phyloP scores from a whole-genome alignment of 2,888 invertebrate species.

The Quadroppia sp. region DNA sequence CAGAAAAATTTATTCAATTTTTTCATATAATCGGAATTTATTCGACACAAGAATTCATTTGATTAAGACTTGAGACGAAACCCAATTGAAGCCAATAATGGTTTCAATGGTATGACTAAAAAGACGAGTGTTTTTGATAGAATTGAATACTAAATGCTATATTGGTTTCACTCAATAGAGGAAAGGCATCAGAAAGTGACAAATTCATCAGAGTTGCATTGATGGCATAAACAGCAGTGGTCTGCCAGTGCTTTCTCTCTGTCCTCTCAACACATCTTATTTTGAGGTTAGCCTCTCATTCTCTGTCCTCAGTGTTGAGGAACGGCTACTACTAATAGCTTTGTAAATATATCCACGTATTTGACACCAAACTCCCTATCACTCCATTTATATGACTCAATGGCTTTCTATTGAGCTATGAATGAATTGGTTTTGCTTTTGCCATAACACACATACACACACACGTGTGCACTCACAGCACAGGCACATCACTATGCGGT shows the following conservation, averaged over 20 bases:
- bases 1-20: too few relatives aligned
- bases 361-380: conserved; percentile 30
- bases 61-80: too few relatives aligned
- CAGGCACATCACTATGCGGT: conserved; percentile 14
- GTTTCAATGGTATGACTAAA: not conserved
- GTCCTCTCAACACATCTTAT: conserved; percentile 24
- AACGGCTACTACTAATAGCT: conserved; percentile 30
- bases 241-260: conserved; percentile 2
- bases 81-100: too few relatives aligned
- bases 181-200: conserved; percentile 21
- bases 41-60: too few relatives aligned
- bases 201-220: not conserved
- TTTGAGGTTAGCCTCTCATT: not conserved
- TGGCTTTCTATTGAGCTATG: conserved; percentile 20
- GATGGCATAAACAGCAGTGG: conserved; percentile 20
- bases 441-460: conserved; percentile 15
- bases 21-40: too few relatives aligned
- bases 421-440: conserved; percentile 15
- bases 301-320: not conserved
- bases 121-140: conserved; percentile 22
- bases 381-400: conserved; percentile 32
- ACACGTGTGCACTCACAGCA: conserved; percentile 25
- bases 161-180: conserved; percentile 13
- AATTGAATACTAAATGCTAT: conserved; percentile 19
- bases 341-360: conserved; percentile 30